Evolutionary conservation across 2,888 invertebrate genomes (phyloP), one percentile per base, ranked within the genome.

Genomic region (Patella depressa): DNA sequence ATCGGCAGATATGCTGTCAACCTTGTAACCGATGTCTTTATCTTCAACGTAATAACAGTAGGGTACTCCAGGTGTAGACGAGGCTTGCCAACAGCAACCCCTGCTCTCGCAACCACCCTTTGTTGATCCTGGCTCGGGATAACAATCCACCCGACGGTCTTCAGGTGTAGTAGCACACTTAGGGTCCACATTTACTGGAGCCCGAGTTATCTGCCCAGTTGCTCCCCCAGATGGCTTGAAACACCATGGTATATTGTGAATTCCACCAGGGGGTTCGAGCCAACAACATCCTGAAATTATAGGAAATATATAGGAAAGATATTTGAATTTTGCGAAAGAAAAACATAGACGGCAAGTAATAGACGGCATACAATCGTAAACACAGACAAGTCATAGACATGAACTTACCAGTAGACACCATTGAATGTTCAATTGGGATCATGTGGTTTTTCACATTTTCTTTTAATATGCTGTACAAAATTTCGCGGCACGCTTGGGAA

Each of bases 41-140:
- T 55, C 57, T 54, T 19, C 53, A 9, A 72, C 53, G 24, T 55
- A 55, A 15, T 55, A 76, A 71, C 76, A 76, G 53, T 57, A 76
- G 15, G 76, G 76, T 45, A 57, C 59, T 34, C 76, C 76, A 53
- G 71, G 71, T 5, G 57, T 57, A 53, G 29, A 34, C 45, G 76
- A 54, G 17, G 55, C 34, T 19, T 76, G 29, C 76, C 76, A 76
- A 53, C 76, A 76, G 15, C 76, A 76, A 9, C 71, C 71, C 5
- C 72, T 14, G 15, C 72, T 53, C n/a, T 72, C 55, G 45, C 76
- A 76, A 34, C 53, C 57, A 29, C 29, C n/a, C 55, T 71, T 19
- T 3, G 57, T 45, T 2, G 76, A 71, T 15, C 76, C 76, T 29
- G 57, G 5, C 57, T 72, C 76, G 0, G 76, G 76, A 72, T 71